Conservation (phyloP, 64 coral and sea anemone species). For the Catalaphyllia jardinei region DNA sequence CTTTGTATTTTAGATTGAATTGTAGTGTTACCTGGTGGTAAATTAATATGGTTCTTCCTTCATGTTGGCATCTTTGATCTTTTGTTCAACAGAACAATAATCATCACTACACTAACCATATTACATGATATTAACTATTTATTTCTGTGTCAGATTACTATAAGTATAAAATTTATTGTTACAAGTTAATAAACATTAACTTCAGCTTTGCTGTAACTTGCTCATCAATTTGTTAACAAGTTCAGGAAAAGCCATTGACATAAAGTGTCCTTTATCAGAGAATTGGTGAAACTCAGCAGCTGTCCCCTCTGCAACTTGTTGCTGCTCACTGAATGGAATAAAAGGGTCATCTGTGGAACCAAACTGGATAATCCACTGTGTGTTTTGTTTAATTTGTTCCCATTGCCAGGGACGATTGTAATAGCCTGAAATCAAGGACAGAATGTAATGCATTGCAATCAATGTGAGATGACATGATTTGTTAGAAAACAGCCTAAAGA, state of each 20-base stretch:
- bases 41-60: too few species aligned
- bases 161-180: too few species aligned
- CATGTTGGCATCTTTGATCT: too few species aligned
- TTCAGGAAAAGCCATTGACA: slow-evolving; percentile 64
- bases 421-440: slow-evolving; percentile 58
- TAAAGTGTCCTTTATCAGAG: slow-evolving; percentile 77
- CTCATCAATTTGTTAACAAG: slow-evolving; percentile 69
- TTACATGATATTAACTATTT: not conserved
- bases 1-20: too few species aligned
- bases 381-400: slow-evolving; percentile 76
- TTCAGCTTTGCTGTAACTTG: slow-evolving; percentile 49
- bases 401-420: slow-evolving; percentile 83
- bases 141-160: too few species aligned
- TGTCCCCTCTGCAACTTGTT: slow-evolving; percentile 78
- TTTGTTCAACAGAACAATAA: not conserved
- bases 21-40: too few species aligned
- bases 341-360: slow-evolving; percentile 93
- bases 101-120: not conserved
- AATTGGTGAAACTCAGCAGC: slow-evolving; percentile 70
- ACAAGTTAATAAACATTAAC: not conserved
- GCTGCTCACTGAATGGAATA: slow-evolving; percentile 75
- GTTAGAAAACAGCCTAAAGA: too few species aligned
- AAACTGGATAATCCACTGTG: slow-evolving; percentile 94
- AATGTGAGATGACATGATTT: too few species aligned
- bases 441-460: not conserved